Evolutionary conservation across 2,888 invertebrate species (phyloP), one percentile per base, ranked within the genome.

Genomic region (Corythucha ciliata): DNA sequence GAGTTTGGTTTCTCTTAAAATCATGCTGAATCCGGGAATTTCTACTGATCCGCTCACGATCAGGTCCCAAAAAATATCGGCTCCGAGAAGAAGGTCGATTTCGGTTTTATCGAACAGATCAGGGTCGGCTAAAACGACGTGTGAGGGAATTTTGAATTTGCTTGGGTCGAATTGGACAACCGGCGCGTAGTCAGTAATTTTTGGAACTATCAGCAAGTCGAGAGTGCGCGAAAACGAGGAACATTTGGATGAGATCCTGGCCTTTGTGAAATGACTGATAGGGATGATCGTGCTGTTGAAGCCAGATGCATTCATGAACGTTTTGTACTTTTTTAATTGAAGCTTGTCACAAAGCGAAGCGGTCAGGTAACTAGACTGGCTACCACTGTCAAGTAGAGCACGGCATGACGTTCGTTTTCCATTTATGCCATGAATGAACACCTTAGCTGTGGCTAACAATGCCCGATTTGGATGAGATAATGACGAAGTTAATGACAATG

Each of bases 91-190:
- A 3, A 59, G 8, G 26, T 61, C 59, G 3, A 61, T 50, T 4
- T 40, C 27, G 2, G 48, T 47, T 2, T 60, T 55, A n/a, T 49
- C 27, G 16, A 42, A 25, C 26, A 53, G 57, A 12, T 24, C 24
- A 2, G 57, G 55, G 27, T 61, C 61, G n/a, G 61, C 57, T 18
- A 62, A 50, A 16, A 37, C 26, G 4, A 61, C 52, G 20, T 55
- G 36, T 1, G 32, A 26, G 1, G 61, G 60, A 27, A 61, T 45
- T 5, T 51, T 54, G 6, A 58, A 36, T 10, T 39, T 48, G 2
- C 20, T 33, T 2, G 34, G n/a, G 14, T 60, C 36, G 20, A 60
- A 41, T 14, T 32, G 22, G 10, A 49, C 24, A 8, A 47, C 33
- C 2, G 61, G 61, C 12, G 58, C 27, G 24, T 55, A 49, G 22